Conservation (phyloP, 1,140 invertebrate genomes). For the Apis dorsata region DNA sequence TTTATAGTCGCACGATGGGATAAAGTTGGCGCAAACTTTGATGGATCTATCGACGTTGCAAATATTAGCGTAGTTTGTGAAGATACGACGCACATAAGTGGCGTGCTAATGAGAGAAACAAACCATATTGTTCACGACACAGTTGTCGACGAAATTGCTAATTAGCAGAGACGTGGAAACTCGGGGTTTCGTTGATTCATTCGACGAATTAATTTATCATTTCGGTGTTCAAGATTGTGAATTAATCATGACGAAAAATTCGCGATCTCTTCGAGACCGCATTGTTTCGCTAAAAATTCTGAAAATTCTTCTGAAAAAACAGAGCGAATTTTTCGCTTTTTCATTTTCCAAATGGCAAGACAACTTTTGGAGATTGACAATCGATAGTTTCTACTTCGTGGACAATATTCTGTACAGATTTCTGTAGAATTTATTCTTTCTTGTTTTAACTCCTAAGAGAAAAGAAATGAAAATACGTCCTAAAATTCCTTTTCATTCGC, state of each 20-base stretch:
- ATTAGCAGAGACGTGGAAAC: conserved; percentile 14
- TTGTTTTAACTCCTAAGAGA: background rate
- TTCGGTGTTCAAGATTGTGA: background rate
- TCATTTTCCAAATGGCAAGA: conserved; percentile 4
- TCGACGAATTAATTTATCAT: conserved; percentile 33
- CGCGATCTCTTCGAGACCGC: no score
- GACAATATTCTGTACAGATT: conserved; percentile 35
- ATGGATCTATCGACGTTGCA: conserved; percentile 43
- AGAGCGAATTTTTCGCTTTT: conserved; percentile 16
- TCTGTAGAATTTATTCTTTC: background rate
- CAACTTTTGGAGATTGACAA: conserved; percentile 25
- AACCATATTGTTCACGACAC: conserved; percentile 40
- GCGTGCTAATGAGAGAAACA: conserved; percentile 56
- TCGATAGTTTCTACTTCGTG: conserved; percentile 38
- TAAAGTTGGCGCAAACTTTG: conserved; percentile 50
- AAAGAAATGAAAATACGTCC: conserved; percentile 10
- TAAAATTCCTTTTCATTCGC: background rate
- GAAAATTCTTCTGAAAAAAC: background rate
- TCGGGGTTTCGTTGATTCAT: conserved; percentile 29
- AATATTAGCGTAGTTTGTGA: conserved; percentile 46
- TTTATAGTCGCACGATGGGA: background rate
- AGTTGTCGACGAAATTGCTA: conserved; percentile 46
- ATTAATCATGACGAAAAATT: conserved; percentile 33
- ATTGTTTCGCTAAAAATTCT: background rate
- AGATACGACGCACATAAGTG: conserved; percentile 28